Base-by-base conservation (phyloP, 1,140 invertebrate genomes). In the Trialeurodes vaporariorum region DNA sequence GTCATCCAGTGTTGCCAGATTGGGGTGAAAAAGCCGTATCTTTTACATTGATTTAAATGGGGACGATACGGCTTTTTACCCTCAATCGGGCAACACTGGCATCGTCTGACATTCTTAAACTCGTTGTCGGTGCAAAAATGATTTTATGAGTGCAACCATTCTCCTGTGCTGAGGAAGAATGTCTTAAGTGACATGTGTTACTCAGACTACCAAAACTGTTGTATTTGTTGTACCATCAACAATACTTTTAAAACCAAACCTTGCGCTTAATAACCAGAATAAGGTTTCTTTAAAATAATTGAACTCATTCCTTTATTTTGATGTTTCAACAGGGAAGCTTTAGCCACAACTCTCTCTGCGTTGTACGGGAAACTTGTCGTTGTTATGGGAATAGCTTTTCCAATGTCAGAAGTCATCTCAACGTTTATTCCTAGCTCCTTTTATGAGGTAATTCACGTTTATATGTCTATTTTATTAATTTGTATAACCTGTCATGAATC, bases 381-480 rank as follows among this genome's bases (percentile, higher is more conserved):
- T 25, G 92, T 96, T 17, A 93, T 96, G 88, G 94, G 94, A 25
- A 86, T 93, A 72, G 93, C 92, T 9, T 94, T 97, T 81, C 94
- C 94, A 61, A 91, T 96, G 85, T 89, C 91, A 61, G 91, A 93
- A 83, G 90, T 93, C 65, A 93, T 93, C 73, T 93, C 91, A 24
- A 91, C 90, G n/a, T 91, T 92, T 77, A 91, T 94, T 75, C 91
- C 91, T 74, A 89, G 91, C 62, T 92, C 91, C 1, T 93, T 92
- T 77, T 94, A 93, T 79, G 90, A 93, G 83, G 90, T 89, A 75
- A 78, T n/a, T n/a, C n/a, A n/a, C n/a, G n/a, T n/a, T n/a, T n/a
- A n/a, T n/a, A n/a, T n/a, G n/a, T n/a, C n/a, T n/a, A n/a, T n/a
- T n/a, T n/a, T n/a, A n/a, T n/a, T n/a, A n/a, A n/a, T n/a, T n/a